Percentiles rank a stretch among this genome's conserved stretches.
Evolutionary conservation across 1,140 invertebrate genomes (phyloP).

Genomic region (Drosophila ambigua): DNA sequence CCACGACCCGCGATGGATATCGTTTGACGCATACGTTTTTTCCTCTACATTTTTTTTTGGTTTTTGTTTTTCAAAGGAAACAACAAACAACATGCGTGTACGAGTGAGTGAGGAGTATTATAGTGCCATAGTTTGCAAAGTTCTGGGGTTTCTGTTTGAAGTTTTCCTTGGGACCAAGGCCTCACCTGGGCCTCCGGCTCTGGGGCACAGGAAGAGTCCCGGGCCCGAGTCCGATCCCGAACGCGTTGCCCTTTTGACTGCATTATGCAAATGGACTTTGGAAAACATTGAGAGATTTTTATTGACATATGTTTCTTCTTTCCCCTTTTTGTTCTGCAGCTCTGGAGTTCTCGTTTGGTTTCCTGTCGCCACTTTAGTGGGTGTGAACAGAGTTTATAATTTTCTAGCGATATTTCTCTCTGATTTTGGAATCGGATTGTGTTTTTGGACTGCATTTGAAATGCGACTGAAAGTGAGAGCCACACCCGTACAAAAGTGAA

Average conservation of each 20-base stretch:
- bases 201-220: conserved; percentile 39
- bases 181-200: conserved; percentile 25
- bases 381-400: conserved; percentile 73
- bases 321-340: conserved; percentile 37
- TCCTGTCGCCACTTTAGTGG: conserved; percentile 74
- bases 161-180: conserved; percentile 57
- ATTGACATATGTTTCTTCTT: conserved; percentile 75
- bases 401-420: conserved; percentile 22
- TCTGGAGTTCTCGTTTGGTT: conserved; percentile 35
- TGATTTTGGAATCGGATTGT: conserved; percentile 29
- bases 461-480: conserved; percentile 63
- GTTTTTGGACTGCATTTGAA: neutral
- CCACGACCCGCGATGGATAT: conserved; percentile 45
- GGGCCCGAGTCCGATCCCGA: neutral
- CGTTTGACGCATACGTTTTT: conserved; percentile 59
- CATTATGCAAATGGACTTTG: conserved; percentile 75
- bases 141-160: conserved; percentile 64
- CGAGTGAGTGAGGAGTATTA: conserved; percentile 16
- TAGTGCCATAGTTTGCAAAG: conserved; percentile 58
- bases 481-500: conserved; percentile 47
- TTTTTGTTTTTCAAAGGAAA: conserved; percentile 62
- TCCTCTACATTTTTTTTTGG: conserved; percentile 20
- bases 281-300: conserved; percentile 63
- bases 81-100: conserved; percentile 64
- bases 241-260: conserved; percentile 79